Evolutionary conservation across 2,113 vertebrate genomes (phyloP).

Genomic region (Eptesicus fuscus): DNA sequence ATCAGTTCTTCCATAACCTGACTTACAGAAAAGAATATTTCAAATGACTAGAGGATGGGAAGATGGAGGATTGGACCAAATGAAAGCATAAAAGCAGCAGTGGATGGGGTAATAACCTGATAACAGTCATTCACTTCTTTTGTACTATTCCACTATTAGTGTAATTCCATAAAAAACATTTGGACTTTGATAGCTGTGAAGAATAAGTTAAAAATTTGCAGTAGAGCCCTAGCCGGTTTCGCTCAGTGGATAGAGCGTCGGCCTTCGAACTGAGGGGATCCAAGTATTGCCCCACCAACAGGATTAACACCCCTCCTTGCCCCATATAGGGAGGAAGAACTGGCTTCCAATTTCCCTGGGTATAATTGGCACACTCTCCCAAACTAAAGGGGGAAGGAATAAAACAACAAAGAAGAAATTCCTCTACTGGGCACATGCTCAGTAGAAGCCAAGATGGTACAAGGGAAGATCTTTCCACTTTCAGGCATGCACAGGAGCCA

Average conservation of each 20-base stretch:
- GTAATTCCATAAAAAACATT: neutral
- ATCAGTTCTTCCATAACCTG: neutral
- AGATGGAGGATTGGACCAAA: neutral
- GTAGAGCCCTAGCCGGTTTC: neutral
- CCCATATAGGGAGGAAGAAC: neutral
- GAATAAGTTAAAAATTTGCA: neutral
- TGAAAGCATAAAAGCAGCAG: neutral
- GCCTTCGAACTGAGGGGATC: too few relatives aligned
- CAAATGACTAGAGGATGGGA: neutral
- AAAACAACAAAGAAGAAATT: neutral
- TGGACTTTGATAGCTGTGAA: neutral
- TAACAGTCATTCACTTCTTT: neutral
- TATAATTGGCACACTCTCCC: neutral
- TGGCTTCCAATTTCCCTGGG: neutral
- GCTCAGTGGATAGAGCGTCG: too few relatives aligned
- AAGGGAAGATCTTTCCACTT: neutral
- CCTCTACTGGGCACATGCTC: neutral
- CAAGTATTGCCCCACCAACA: neutral
- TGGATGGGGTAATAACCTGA: neutral
- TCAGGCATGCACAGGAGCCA: neutral
- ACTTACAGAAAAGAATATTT: neutral
- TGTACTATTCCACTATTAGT: neutral
- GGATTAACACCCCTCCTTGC: neutral
- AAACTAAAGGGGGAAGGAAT: neutral
- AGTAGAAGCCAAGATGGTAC: neutral